These are phyloP conservation scores for Temnothorax curvispinosus DNA, from an alignment of 1,140 invertebrate species.

Conservation along the genomic window DNA sequence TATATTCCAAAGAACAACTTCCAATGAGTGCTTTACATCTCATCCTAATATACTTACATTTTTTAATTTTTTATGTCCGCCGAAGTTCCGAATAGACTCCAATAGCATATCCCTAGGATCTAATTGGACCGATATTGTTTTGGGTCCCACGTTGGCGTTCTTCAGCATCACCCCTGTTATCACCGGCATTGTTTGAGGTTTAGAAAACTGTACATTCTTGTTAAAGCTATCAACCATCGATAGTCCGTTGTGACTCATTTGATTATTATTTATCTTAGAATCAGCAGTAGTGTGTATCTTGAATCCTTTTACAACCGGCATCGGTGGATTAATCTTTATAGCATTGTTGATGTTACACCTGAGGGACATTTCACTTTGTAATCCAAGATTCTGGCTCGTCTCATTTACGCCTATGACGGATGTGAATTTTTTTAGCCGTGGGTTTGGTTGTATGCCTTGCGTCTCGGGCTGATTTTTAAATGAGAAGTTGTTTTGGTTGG, in stretches of 20 bases:
- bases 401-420: conserved; percentile 73
- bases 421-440: conserved; percentile 66
- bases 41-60: conserved; percentile 82
- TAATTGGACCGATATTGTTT: conserved; percentile 74
- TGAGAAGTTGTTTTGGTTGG: neutral
- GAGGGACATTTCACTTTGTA: conserved; percentile 4
- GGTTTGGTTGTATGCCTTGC: neutral
- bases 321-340: conserved; percentile 30
- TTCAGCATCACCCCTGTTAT: conserved; percentile 84
- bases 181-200: conserved; percentile 84
- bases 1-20: no score
- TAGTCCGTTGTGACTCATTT: conserved; percentile 23
- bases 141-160: conserved; percentile 75
- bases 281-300: conserved; percentile 37
- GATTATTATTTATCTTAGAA: neutral
- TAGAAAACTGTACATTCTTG: conserved; percentile 50
- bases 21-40: neutral
- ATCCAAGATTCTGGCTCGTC: conserved; percentile 52
- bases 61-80: conserved; percentile 87
- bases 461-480: neutral
- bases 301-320: conserved; percentile 79
- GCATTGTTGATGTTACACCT: conserved; percentile 40
- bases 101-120: conserved; percentile 90
- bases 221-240: neutral
- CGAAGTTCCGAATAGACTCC: conserved; percentile 91